Evolutionary conservation across 2,113 vertebrate species (phyloP).

Genomic region (Reinhardtius hippoglossoides): DNA sequence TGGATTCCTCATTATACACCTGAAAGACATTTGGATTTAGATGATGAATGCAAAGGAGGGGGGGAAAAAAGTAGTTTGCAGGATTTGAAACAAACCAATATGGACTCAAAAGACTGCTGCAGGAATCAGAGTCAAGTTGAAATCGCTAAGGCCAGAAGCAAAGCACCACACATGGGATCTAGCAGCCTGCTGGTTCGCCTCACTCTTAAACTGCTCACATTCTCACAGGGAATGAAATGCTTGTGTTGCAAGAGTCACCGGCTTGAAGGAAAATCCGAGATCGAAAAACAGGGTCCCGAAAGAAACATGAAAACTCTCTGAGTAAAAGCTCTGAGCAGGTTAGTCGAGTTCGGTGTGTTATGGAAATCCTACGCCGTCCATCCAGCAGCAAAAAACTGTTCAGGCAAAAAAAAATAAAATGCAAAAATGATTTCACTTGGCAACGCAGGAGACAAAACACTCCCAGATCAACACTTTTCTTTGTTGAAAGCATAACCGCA

Average conservation of each 20-base stretch:
- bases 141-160: conserved; percentile 28
- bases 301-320: not conserved
- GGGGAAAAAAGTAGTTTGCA: conserved; percentile 7
- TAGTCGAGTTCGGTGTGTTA: conserved; percentile 29
- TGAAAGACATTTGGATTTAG: conserved; percentile 21
- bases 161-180: conserved; percentile 42
- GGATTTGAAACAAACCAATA: not conserved
- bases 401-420: conserved; percentile 35
- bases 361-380: conserved; percentile 46
- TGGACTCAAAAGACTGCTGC: not conserved
- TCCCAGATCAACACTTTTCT: conserved; percentile 51
- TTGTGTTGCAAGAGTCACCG: conserved; percentile 36
- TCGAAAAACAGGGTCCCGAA: conserved; percentile 29
- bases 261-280: conserved; percentile 55
- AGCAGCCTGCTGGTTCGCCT: conserved; percentile 7
- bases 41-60: conserved; percentile 18
- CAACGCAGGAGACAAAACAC: conserved; percentile 36
- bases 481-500: conserved; percentile 50
- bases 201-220: conserved; percentile 41
- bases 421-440: conserved; percentile 44
- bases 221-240: conserved; percentile 57
- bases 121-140: conserved; percentile 11
- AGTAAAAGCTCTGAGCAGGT: conserved; percentile 41
- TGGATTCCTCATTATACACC: conserved; percentile 40
- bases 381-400: conserved; percentile 39